Conservation (phyloP, 1,140 invertebrate species). For the Leptinotarsa lineolata region DNA sequence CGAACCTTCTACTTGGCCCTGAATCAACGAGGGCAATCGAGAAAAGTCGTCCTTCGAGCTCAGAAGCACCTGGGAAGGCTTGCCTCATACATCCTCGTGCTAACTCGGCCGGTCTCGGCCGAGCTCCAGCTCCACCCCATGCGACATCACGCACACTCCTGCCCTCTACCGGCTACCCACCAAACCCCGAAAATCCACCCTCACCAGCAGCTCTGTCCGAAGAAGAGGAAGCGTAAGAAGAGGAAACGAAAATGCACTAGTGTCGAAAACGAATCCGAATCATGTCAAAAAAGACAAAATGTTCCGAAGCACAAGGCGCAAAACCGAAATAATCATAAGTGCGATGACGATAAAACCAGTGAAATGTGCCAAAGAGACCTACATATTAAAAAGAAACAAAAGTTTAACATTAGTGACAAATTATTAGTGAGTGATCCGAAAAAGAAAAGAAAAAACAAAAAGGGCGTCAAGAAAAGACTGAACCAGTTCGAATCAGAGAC, state of each 20-base stretch:
- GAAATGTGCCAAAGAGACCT: slow-evolving; percentile 55
- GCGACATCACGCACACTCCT: slow-evolving; percentile 47
- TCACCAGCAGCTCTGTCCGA: slow-evolving; percentile 46
- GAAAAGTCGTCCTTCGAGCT: slow-evolving; percentile 70
- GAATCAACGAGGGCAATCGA: slow-evolving; percentile 70
- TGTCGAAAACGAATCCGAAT: slow-evolving; percentile 41
- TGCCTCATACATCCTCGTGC: slow-evolving; percentile 69
- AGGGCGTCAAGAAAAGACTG: slow-evolving; percentile 49
- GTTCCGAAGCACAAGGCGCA: slow-evolving; percentile 37
- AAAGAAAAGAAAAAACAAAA: slow-evolving; percentile 48
- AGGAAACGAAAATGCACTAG: slow-evolving; percentile 51
- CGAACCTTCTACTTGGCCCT: slow-evolving; percentile 77
- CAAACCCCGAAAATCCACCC: slow-evolving; percentile 25
- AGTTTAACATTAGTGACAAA: slow-evolving; percentile 43
- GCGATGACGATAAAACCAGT: slow-evolving; percentile 49
- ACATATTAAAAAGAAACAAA: slow-evolving; percentile 44
- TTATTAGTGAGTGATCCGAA: slow-evolving; percentile 43
- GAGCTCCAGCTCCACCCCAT: slow-evolving; percentile 59
- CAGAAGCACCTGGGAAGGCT: slow-evolving; percentile 71
- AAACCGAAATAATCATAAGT: slow-evolving; percentile 46
- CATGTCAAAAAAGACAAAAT: slow-evolving; percentile 45
- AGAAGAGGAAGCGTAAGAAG: slow-evolving; percentile 52
- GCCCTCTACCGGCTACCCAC: slow-evolving; percentile 29
- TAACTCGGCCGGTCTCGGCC: slow-evolving; percentile 65
- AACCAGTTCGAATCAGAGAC: slow-evolving; percentile 38